Evolutionary conservation across 2,888 invertebrate genomes (phyloP), one percentile per base, ranked within the genome.

Genomic region (Priocnemis perturbator): DNA sequence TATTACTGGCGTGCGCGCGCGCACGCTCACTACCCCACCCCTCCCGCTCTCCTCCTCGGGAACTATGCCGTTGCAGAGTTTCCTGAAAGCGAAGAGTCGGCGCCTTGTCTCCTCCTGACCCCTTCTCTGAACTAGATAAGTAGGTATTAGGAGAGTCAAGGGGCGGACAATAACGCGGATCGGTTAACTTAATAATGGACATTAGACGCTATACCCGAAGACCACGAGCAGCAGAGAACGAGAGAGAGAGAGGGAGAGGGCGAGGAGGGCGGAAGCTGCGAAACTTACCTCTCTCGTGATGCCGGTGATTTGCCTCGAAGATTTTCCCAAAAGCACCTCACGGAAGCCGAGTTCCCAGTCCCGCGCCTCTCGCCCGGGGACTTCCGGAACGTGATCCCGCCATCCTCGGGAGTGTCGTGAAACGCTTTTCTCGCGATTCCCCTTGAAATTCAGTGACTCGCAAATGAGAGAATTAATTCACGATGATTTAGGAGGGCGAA

Each of bases 141-240:
- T 79, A 78, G 78, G 79, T 81, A 79, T 79, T 79, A 81, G 76
- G 74, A 68, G 73, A 77, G 78, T 75, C 73, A 69, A 78, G 76
- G 69, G 71, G 69, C 67, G 80, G 82, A 82, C 76, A 75, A 81
- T 80, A 81, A 82, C 77, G 77, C 73, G 82, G 82, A 80, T 82
- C 78, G 78, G 82, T 78, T 82, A 81, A 82, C 78, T 81, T 81
- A 82, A 81, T 81, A 82, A 81, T 77, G 78, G 81, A 82, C 78
- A 80, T 81, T 81, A 82, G 72, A 74, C 76, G 77, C 74, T 78
- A 78, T 73, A 78, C 71, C 55, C 61, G 60, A 47, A 50, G 58
- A 37, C 37, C 37, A 37, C 37, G 11, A 11, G 57, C 4, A 19
- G n/a, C 3, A n/a, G 3, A 47, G 47, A 47, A 17, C 3, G 47